Conservation (phyloP, 2,113 vertebrate species). For the Calyptommatus sinebrachiatus region DNA sequence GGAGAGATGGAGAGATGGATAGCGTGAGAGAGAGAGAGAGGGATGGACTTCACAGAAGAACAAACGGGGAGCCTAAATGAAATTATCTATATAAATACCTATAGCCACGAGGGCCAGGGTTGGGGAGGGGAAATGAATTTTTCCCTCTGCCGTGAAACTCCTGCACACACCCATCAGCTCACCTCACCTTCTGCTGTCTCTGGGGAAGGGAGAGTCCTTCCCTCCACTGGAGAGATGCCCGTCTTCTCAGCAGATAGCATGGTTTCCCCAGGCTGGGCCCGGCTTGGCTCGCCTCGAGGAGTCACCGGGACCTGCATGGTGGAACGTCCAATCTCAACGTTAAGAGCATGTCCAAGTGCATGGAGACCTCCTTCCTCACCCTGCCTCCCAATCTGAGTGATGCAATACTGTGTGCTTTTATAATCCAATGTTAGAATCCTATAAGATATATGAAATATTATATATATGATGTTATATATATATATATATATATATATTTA, state of each 20-base stretch:
- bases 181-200: neutral
- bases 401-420: neutral
- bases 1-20: neutral
- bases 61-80: neutral
- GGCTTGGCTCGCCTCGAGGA: neutral
- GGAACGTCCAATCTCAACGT: neutral
- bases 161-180: neutral
- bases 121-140: neutral
- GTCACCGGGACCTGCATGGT: neutral
- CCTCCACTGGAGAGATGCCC: neutral
- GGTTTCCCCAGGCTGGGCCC: neutral
- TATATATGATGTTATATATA: constrained; percentile 2
- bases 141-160: neutral
- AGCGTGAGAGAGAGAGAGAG: neutral
- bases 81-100: neutral
- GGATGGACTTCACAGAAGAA: constrained; percentile 5
- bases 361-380: constrained; percentile 52
- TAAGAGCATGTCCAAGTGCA: constrained; percentile 46
- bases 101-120: neutral
- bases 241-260: neutral
- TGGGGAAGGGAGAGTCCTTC: neutral
- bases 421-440: constrained; percentile 32
- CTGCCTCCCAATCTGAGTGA: constrained; percentile 11
- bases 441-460: neutral
- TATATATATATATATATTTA: constrained; percentile 51